phyloP scores from a whole-genome alignment of 2,888 invertebrate genomes.

The Drosophila atripex region DNA sequence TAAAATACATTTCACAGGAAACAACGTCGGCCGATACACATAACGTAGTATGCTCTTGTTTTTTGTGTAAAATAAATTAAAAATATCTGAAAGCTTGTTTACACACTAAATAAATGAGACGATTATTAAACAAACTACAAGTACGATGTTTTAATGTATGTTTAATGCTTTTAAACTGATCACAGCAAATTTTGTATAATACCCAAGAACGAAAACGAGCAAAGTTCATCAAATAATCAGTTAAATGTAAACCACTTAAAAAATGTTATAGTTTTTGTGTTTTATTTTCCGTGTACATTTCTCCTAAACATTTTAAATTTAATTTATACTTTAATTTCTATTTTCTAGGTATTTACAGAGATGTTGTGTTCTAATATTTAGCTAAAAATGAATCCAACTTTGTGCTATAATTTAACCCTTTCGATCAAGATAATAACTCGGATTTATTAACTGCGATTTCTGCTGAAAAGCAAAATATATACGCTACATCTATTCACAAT shows the following conservation, averaged over 20 bases:
- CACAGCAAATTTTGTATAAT: slow-evolving; percentile 72
- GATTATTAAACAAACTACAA: slow-evolving; percentile 38
- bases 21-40: slow-evolving; percentile 26
- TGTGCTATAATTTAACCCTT: slow-evolving; percentile 20
- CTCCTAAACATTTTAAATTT: slow-evolving; percentile 33
- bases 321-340: slow-evolving; percentile 4
- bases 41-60: slow-evolving; percentile 4
- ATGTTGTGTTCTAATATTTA: slow-evolving; percentile 47
- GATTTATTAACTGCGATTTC: slow-evolving; percentile 18
- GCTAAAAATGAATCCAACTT: slow-evolving; percentile 43
- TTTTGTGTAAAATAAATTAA: slow-evolving; percentile 53
- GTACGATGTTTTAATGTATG: slow-evolving; percentile 31
- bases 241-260: neutral
- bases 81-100: slow-evolving; percentile 34
- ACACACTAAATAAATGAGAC: slow-evolving; percentile 68
- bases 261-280: neutral
- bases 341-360: slow-evolving; percentile 61
- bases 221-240: slow-evolving; percentile 8
- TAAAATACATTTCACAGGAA: slow-evolving; percentile 43
- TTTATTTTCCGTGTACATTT: slow-evolving; percentile 23
- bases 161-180: slow-evolving; percentile 67
- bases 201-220: slow-evolving; percentile 54
- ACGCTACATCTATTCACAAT: slow-evolving; percentile 32
- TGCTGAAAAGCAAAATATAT: slow-evolving; percentile 13
- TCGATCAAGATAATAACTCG: slow-evolving; percentile 15